Percentiles rank a stretch among this genome's conserved stretches.
These are phyloP conservation scores for Catocala sponsa DNA, from an alignment of 2,888 invertebrate species.

Conservation along the genomic window DNA sequence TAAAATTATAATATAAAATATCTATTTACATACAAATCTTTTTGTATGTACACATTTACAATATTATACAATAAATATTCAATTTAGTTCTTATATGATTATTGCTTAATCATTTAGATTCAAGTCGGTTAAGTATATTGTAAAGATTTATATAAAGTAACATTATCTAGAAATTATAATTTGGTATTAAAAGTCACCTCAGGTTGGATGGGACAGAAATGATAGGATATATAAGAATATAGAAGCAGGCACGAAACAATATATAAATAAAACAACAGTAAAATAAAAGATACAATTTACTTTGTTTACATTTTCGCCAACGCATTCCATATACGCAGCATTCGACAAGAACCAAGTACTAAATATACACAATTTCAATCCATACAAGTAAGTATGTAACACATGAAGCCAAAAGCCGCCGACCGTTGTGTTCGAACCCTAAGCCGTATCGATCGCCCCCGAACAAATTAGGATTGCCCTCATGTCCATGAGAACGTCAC, in stretches of 20 bases:
- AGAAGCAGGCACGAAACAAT: background rate
- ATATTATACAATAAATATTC: too few relatives aligned
- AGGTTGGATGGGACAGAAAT: too few relatives aligned
- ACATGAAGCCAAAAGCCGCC: conserved; percentile 17
- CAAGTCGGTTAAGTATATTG: too few relatives aligned
- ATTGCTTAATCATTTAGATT: too few relatives aligned
- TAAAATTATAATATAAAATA: too few relatives aligned
- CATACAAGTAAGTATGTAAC: conserved; percentile 5
- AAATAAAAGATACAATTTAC: background rate
- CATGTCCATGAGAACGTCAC: conserved; percentile 72
- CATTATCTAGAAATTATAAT: too few relatives aligned
- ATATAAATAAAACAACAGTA: background rate
- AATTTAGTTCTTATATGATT: too few relatives aligned
- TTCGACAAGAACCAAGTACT: conserved; percentile 1
- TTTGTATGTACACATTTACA: too few relatives aligned
- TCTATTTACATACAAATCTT: too few relatives aligned
- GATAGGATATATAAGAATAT: too few relatives aligned
- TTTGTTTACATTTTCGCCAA: conserved; percentile 3
- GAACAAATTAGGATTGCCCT: conserved; percentile 66
- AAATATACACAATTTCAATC: conserved; percentile 4
- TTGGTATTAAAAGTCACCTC: too few relatives aligned
- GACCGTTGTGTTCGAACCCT: conserved; percentile 30
- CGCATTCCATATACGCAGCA: conserved; percentile 1
- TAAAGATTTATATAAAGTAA: too few relatives aligned
- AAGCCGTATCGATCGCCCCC: conserved; percentile 33